A percentile compares a stretch with the other conserved stretches of the same genome.
Conservation (phyloP, 2,888 invertebrate genomes). For the Pristionchus mayeri region DNA sequence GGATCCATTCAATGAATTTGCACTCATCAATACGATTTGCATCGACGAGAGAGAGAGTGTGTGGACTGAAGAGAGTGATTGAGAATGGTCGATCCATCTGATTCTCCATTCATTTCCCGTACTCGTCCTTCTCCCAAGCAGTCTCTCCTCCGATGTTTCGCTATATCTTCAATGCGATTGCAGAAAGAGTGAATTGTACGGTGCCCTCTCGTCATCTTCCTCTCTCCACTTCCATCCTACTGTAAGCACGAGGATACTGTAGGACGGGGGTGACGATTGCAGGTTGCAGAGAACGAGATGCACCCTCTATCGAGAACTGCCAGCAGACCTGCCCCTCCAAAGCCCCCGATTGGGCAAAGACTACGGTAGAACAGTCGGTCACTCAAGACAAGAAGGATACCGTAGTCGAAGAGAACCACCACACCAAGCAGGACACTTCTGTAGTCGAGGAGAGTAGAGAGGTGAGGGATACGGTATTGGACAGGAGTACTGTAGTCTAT, state of each 20-base stretch:
- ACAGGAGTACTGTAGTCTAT: not conserved
- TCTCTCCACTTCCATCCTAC: constrained; percentile 6
- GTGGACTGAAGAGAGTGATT: not conserved
- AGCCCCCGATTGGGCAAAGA: not conserved
- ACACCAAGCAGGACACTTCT: not conserved
- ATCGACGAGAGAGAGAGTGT: not conserved
- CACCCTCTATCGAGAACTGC: not conserved
- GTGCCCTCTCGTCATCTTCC: not conserved
- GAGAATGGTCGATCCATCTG: not conserved
- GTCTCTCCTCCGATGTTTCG: constrained; percentile 11
- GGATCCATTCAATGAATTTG: not conserved
- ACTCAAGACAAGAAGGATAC: not conserved
- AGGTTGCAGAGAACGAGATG: constrained; percentile 37
- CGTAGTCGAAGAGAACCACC: not conserved
- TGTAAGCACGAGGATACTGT: constrained; percentile 14
- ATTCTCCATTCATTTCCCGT: constrained; percentile 18
- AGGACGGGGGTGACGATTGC: constrained; percentile 8
- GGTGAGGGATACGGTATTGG: not conserved
- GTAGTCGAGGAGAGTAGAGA: not conserved
- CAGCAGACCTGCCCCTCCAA: not conserved
- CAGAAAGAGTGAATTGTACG: constrained; percentile 11
- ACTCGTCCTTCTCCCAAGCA: not conserved
- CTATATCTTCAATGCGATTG: not conserved
- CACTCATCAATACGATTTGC: not conserved
- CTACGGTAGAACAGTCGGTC: not conserved